Evolutionary conservation across 2,888 invertebrate genomes (phyloP), one percentile per base, ranked within the genome.

Genomic region (Clepsis dumicolana): DNA sequence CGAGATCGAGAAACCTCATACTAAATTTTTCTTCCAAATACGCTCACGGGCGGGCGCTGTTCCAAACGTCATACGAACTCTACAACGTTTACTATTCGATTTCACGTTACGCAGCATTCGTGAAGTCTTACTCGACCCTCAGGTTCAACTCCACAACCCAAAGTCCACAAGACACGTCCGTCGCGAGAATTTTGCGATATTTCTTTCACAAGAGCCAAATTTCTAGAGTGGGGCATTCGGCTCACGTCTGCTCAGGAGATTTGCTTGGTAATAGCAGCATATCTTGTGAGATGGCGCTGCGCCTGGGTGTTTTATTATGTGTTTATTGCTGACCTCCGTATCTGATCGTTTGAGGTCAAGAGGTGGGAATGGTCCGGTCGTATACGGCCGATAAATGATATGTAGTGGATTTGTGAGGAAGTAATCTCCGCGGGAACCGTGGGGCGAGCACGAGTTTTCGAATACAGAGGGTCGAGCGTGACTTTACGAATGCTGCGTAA

Each of bases 271-370:
- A 76, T 70, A 73, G 72, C 59, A 71, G 72, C 75, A 74, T 75
- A 74, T 74, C 80, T 76, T 78, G 73, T 64, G 73, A 73, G 73
- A 57, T 56, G 71, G 66, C 64, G 54, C 63, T 24, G 59, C 53
- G 71, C 53, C 66, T 73, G 16, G 65, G 73, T 73, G 73, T 77
- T 77, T 88, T 87, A 89, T 85, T 80, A 84, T 80, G 86, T 89
- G 90, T 89, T 89, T 88, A 89, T 84, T 80, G 83, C 79, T 72
- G 75, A 77, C 81, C 80, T 73, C 78, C 74, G 80, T 84, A 85
- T 87, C 86, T 80, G 85, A 88, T 84, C 83, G 70, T 64, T 50
- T 59, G 72, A 64, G 72, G 70, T 70, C 68, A 72, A 68, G 65
- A 66, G 71, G 70, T 72, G 69, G 41, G 41, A 56, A 67, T 44